Evolutionary conservation across 2,888 invertebrate genomes (phyloP), one percentile per base, ranked within the genome.

Genomic region (Phyllotreta striolata): DNA sequence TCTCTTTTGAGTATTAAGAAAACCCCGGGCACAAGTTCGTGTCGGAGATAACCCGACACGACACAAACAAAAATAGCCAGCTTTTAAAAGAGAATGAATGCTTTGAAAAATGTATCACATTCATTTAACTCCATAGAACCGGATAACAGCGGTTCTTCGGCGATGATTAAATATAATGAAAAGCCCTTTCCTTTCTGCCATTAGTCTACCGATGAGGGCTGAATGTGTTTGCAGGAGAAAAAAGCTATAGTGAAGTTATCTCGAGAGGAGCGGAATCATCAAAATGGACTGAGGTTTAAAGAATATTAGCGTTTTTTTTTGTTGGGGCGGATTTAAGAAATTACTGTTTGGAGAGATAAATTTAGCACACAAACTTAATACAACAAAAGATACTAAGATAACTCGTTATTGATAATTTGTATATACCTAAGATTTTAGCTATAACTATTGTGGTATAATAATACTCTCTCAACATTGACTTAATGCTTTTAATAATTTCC

Each of bases 131-230:
- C 60, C 38, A 60, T 51, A 39, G 62, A 61, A 57, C 43, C 39
- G 43, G 44, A 9, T 13, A 39, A 24, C 39, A 14, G 24, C 52
- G 58, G 46, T 62, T 63, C 60, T 65, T 64, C 58, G 57, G 9
- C 44, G 58, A 47, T 60, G 67, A 69, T 69, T 67, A 67, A 67
- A 66, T 68, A 62, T 66, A 63, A 70, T 66, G 66, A 67, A 67
- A 60, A 61, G 61, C 46, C 38, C 52, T 61, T 65, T 67, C 61
- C 35, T 54, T 61, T 62, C 47, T 24, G 13, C 43, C 54, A 62
- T 68, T 64, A 68, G 60, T 60, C 52, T 43, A 35, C 52, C 38
- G 24, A 52, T 63, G 52, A 41, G 60, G 34, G 52, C 44, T 63
- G 44, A 13, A 41, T 10, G 52, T 54, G 52, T 24, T 24, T 39